phyloP scores from a whole-genome alignment of 2,888 invertebrate genomes.

The Acanthosoma haemorrhoidale region DNA sequence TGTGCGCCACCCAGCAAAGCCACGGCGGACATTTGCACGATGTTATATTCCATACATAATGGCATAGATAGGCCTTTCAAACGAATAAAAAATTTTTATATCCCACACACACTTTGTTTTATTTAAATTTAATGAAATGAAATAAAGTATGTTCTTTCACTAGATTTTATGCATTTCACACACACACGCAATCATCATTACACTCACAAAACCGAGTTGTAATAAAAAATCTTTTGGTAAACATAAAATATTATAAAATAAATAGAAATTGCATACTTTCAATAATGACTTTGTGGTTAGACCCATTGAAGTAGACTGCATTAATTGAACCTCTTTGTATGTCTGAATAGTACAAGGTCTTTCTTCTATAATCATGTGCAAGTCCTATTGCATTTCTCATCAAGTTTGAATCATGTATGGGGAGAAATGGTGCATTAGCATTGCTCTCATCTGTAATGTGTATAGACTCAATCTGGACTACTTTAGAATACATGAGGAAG shows the following conservation, averaged over 20 bases:
- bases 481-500: conserved; percentile 78
- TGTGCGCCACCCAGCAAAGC: too few species aligned
- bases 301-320: conserved; percentile 74
- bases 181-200: too few species aligned
- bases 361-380: conserved; percentile 65
- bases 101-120: too few species aligned
- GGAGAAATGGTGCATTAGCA: conserved; percentile 70
- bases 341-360: conserved; percentile 78
- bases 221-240: too few species aligned
- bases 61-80: too few species aligned
- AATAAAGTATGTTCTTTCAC: too few species aligned
- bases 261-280: conserved; percentile 51
- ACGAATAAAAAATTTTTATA: too few species aligned
- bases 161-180: too few species aligned
- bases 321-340: conserved; percentile 81
- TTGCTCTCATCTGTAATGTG: conserved; percentile 62
- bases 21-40: too few species aligned
- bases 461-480: conserved; percentile 74
- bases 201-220: too few species aligned
- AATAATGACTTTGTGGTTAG: conserved; percentile 62
- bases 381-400: conserved; percentile 86
- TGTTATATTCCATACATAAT: too few species aligned
- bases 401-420: conserved; percentile 63
- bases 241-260: neutral
- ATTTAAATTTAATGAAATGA: too few species aligned